Conservation (phyloP, 2,797 vertebrate species). For the Poliocrania exsul region DNA sequence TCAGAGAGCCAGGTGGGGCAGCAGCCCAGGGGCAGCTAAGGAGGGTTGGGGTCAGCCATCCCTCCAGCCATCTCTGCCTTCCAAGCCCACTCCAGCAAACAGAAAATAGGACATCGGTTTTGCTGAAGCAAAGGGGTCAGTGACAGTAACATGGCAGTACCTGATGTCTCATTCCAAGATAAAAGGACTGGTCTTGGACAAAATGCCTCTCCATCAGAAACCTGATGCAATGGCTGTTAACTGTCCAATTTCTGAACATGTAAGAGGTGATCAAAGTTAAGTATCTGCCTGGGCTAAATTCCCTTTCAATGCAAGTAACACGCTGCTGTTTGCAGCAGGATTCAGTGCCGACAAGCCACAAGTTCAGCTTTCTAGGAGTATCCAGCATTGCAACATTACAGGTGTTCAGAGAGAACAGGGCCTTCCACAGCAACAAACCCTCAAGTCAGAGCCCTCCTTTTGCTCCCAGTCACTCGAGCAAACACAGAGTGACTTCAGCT, state of each 20-base stretch:
- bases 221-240: background rate
- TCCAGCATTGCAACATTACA: background rate
- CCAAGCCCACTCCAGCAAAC: background rate
- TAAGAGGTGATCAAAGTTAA: background rate
- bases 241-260: background rate
- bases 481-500: background rate
- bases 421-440: background rate
- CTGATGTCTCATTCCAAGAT: background rate
- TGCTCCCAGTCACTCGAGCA: background rate
- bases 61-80: background rate
- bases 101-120: background rate
- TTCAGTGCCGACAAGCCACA: background rate
- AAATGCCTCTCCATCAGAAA: background rate
- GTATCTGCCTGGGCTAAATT: background rate
- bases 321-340: background rate
- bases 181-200: background rate
- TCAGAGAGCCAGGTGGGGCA: rapidly evolving
- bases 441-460: background rate
- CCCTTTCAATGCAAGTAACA: background rate
- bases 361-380: slow-evolving; percentile 35
- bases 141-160: background rate
- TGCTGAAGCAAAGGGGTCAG: background rate
- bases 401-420: background rate
- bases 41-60: background rate
- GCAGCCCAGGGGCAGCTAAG: background rate